Evolutionary conservation across 2,113 vertebrate genomes (phyloP).

Genomic region (Channa argus): DNA sequence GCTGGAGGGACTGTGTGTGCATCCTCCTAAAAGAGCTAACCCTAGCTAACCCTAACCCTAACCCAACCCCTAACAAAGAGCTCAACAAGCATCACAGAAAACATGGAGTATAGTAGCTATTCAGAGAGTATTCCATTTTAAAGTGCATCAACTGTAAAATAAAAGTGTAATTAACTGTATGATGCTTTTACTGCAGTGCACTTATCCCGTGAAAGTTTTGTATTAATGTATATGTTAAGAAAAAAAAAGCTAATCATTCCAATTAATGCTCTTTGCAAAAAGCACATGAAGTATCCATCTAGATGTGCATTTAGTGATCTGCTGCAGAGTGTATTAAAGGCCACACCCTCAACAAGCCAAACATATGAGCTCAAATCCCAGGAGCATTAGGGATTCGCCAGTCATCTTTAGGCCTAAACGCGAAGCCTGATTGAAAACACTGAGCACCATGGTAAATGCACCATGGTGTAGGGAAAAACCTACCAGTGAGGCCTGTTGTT

Average conservation of each 20-base stretch:
- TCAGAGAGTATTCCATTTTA: neutral
- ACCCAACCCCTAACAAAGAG: too few relatives aligned
- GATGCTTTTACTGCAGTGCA: neutral
- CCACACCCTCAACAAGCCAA: slow-evolving; percentile 8
- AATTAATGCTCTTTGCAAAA: too few relatives aligned
- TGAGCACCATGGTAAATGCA: slow-evolving; percentile 31
- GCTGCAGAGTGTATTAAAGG: neutral
- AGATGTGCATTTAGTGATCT: neutral
- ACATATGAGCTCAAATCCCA: slow-evolving; percentile 19
- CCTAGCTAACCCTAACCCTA: too few relatives aligned
- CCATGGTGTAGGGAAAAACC: slow-evolving; percentile 52
- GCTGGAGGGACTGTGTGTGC: slow-evolving; percentile 16
- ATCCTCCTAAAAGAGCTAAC: neutral
- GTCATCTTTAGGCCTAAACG: slow-evolving; percentile 29
- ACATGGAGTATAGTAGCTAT: too few relatives aligned
- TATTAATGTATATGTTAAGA: neutral
- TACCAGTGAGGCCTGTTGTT: slow-evolving; percentile 21
- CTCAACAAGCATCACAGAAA: too few relatives aligned
- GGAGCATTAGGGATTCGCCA: slow-evolving; percentile 17
- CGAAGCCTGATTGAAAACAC: slow-evolving; percentile 33
- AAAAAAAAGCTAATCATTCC: too few relatives aligned
- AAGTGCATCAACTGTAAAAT: neutral
- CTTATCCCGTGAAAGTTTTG: neutral
- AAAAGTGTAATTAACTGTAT: neutral
- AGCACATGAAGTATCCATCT: neutral